phyloP scores from a whole-genome alignment of 2,888 invertebrate genomes.

The Apeira syringaria region DNA sequence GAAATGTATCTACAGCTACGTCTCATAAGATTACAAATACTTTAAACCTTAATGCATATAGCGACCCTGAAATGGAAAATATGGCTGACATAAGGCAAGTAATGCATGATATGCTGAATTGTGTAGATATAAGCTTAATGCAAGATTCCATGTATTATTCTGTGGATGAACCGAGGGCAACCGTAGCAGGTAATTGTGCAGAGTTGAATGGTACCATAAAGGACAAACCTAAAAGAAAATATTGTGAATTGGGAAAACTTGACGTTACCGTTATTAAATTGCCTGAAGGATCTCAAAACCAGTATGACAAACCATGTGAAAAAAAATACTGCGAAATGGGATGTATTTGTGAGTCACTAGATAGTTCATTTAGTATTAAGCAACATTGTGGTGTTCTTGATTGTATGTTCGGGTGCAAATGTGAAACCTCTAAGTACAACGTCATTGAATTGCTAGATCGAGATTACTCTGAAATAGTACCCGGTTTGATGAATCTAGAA shows the following conservation, averaged over 20 bases:
- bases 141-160: conserved; percentile 74
- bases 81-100: conserved; percentile 61
- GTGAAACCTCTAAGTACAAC: conserved; percentile 60
- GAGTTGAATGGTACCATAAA: conserved; percentile 36
- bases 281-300: conserved; percentile 42
- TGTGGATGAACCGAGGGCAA: conserved; percentile 56
- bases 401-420: conserved; percentile 83
- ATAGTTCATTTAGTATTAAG: conserved; percentile 62
- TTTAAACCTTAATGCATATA: background rate
- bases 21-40: background rate
- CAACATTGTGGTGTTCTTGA: conserved; percentile 85
- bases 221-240: conserved; percentile 63
- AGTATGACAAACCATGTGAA: conserved; percentile 54
- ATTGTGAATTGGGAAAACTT: conserved; percentile 83
- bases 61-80: conserved; percentile 5
- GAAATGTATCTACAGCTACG: background rate
- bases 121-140: conserved; percentile 84
- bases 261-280: conserved; percentile 87
- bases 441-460: conserved; percentile 45
- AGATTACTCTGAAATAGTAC: conserved; percentile 46
- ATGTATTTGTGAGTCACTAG: conserved; percentile 86
- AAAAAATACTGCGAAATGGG: conserved; percentile 85
- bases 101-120: conserved; percentile 79
- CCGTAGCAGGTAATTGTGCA: conserved; percentile 27
- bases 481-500: conserved; percentile 67